Evolutionary conservation across 30 jellyfish, hydroid and myxozoan genomes (phyloP).

Genomic region (Aurelia sp.): DNA sequence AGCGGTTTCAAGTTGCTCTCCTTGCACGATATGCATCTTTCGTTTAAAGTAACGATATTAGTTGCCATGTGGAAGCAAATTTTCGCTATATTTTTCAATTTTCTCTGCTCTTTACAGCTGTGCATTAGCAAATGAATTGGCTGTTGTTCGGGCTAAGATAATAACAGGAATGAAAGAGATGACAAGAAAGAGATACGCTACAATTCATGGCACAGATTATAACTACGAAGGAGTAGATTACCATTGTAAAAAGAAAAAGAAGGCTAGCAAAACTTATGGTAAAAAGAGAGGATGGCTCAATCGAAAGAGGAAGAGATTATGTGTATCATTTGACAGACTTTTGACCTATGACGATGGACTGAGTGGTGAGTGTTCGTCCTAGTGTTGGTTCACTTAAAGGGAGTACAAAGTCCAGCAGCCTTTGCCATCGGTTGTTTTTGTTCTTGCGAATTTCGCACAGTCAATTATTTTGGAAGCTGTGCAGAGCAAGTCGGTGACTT

Average conservation of each 20-base stretch:
- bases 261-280: not conserved
- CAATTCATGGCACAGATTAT: not conserved
- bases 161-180: constrained; percentile 22
- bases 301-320: not conserved
- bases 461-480: too few species aligned
- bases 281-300: not conserved
- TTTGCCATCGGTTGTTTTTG: too few species aligned
- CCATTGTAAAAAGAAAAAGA: constrained; percentile 3
- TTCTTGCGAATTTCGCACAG: too few species aligned
- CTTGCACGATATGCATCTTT: too few species aligned
- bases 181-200: constrained; percentile 4
- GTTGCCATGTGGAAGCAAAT: too few species aligned
- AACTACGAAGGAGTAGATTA: not conserved
- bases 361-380: not conserved
- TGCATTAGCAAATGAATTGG: constrained; percentile 32
- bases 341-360: constrained; percentile 19
- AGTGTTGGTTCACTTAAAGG: too few species aligned
- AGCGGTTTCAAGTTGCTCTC: too few species aligned
- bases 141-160: not conserved
- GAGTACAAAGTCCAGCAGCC: too few species aligned
- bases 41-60: too few species aligned
- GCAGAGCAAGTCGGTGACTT: too few species aligned
- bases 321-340: constrained; percentile 1
- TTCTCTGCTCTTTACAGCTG: too few species aligned
- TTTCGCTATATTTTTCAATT: too few species aligned